These are phyloP conservation scores for Clepsis dumicolana DNA, from an alignment of 2,888 invertebrate genomes.

Conservation along the genomic window DNA sequence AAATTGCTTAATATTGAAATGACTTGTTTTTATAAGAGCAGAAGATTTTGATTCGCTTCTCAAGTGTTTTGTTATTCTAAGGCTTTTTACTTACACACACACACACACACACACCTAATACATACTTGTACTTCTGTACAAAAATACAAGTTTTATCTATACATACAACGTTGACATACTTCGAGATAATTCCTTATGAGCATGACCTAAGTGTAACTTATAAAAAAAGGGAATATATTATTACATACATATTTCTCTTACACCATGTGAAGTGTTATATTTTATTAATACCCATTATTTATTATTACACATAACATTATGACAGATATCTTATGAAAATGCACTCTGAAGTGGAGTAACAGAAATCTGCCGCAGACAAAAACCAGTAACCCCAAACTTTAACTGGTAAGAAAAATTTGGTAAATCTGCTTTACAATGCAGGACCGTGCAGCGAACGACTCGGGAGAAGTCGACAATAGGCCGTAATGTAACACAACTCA, in stretches of 20 bases:
- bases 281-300: constrained; percentile 8
- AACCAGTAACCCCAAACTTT: too few relatives aligned
- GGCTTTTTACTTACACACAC: constrained; percentile 18
- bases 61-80: not conserved
- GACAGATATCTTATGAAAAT: constrained; percentile 9
- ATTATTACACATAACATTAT: constrained; percentile 12
- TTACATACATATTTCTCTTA: constrained; percentile 34
- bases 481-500: too few relatives aligned
- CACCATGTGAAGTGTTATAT: constrained; percentile 16
- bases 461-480: too few relatives aligned
- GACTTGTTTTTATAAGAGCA: too few relatives aligned
- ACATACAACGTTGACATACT: constrained; percentile 27
- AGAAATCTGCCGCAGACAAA: not conserved
- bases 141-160: constrained; percentile 33
- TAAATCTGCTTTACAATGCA: too few relatives aligned
- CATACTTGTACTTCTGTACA: constrained; percentile 41
- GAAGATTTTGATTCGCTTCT: not conserved
- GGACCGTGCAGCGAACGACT: too few relatives aligned
- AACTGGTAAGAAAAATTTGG: too few relatives aligned
- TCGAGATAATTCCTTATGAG: constrained; percentile 29
- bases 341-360: not conserved
- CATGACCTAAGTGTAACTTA: constrained; percentile 36
- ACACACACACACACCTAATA: constrained; percentile 33
- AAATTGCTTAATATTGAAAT: too few relatives aligned
- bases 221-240: constrained; percentile 40